Conservation (phyloP, 1,140 invertebrate species). For the Aplysia californica region DNA sequence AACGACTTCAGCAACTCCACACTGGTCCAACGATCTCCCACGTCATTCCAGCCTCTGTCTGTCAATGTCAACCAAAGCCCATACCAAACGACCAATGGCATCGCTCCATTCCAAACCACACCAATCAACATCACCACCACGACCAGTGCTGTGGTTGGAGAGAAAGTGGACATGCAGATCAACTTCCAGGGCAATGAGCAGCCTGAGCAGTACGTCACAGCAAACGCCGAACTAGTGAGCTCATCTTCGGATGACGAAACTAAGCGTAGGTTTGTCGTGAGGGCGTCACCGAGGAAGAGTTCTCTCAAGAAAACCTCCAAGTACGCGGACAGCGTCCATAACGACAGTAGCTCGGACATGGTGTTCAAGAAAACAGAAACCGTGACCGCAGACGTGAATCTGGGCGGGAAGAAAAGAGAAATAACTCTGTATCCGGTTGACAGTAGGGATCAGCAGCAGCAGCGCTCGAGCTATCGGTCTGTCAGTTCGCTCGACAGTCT, state of each 20-base stretch:
- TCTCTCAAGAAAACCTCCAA: constrained; percentile 9
- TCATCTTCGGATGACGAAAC: constrained; percentile 11
- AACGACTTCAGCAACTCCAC: too few relatives aligned
- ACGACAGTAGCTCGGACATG: not conserved
- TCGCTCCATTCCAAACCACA: not conserved
- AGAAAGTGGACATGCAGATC: constrained; percentile 20
- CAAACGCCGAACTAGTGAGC: not conserved
- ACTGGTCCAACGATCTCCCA: too few relatives aligned
- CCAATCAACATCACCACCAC: constrained; percentile 12
- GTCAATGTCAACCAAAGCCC: constrained; percentile 5
- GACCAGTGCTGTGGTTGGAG: constrained; percentile 11
- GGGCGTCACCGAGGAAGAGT: constrained; percentile 2
- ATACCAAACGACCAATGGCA: not conserved
- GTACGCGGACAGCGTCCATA: not conserved
- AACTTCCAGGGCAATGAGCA: too few relatives aligned
- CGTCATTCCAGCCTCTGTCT: not conserved
- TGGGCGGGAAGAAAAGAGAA: not conserved
- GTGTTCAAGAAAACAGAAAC: not conserved
- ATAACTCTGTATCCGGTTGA: not conserved
- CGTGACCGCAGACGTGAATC: not conserved
- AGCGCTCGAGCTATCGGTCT: not conserved
- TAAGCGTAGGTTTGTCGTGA: not conserved
- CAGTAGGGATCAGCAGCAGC: too few relatives aligned
- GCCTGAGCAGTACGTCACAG: not conserved
- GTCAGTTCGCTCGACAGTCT: not conserved